These are phyloP conservation scores for Drosophila elegans DNA, from an alignment of 1,140 invertebrate species.

Conservation along the genomic window DNA sequence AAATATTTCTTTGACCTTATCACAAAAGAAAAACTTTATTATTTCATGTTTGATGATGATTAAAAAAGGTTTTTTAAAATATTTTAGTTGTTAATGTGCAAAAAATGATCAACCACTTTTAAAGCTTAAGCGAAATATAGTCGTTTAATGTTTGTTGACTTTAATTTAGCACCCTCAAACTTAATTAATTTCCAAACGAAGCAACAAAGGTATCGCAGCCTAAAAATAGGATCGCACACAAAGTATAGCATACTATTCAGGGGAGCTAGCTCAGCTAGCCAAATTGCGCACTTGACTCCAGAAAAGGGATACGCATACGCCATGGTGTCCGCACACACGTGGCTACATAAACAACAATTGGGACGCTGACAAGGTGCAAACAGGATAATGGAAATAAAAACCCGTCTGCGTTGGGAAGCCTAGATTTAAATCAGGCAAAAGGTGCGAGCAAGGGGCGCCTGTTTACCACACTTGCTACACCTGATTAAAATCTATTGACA, in stretches of 20 bases:
- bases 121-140: too few species aligned
- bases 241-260: constrained; percentile 46
- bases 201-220: neutral
- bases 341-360: constrained; percentile 76
- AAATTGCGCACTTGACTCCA: constrained; percentile 58
- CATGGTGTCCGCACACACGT: constrained; percentile 30
- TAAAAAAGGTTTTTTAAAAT: too few species aligned
- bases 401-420: constrained; percentile 40
- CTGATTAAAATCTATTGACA: constrained; percentile 83
- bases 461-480: constrained; percentile 77
- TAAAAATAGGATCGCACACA: constrained; percentile 39
- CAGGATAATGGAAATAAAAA: constrained; percentile 60
- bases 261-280: neutral
- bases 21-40: too few species aligned
- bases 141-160: too few species aligned
- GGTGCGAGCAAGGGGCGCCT: constrained; percentile 15
- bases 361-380: constrained; percentile 15
- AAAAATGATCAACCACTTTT: too few species aligned
- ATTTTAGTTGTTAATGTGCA: too few species aligned
- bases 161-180: too few species aligned
- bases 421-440: constrained; percentile 51
- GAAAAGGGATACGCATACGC: neutral
- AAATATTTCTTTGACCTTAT: too few species aligned
- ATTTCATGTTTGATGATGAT: too few species aligned
- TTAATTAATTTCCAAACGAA: neutral